Conservation (phyloP, 2,113 vertebrate species). For the Vulpes ferrilata region DNA sequence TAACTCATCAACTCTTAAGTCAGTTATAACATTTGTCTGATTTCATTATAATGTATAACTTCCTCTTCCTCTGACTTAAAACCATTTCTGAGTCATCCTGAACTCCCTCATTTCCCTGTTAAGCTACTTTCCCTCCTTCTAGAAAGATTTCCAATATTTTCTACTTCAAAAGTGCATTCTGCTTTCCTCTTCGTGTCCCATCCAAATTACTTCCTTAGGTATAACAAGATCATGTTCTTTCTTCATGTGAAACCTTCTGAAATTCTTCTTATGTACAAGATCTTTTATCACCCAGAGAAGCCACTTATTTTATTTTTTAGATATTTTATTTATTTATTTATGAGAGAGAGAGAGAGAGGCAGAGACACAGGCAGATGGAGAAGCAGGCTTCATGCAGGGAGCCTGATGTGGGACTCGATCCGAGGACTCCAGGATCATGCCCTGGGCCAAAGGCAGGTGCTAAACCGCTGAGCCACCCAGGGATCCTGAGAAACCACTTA, state of each 20-base stretch:
- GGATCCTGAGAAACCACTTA: background rate
- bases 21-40: background rate
- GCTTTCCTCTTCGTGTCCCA: background rate
- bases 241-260: background rate
- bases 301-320: background rate
- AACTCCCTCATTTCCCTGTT: background rate
- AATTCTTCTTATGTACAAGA: background rate
- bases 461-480: too few species aligned
- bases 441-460: too few species aligned
- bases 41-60: background rate
- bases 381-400: too few species aligned
- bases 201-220: background rate
- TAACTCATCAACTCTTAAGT: background rate
- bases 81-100: background rate
- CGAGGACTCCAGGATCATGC: too few species aligned
- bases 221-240: background rate
- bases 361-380: too few species aligned
- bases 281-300: background rate
- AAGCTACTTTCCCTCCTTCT: background rate
- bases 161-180: background rate
- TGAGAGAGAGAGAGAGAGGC: too few species aligned
- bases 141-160: background rate
- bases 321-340: too few species aligned
- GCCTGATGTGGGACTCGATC: too few species aligned
- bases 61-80: background rate